These are phyloP conservation scores for Papilio gigon DNA, from an alignment of 2,888 invertebrate genomes.

Conservation along the genomic window DNA sequence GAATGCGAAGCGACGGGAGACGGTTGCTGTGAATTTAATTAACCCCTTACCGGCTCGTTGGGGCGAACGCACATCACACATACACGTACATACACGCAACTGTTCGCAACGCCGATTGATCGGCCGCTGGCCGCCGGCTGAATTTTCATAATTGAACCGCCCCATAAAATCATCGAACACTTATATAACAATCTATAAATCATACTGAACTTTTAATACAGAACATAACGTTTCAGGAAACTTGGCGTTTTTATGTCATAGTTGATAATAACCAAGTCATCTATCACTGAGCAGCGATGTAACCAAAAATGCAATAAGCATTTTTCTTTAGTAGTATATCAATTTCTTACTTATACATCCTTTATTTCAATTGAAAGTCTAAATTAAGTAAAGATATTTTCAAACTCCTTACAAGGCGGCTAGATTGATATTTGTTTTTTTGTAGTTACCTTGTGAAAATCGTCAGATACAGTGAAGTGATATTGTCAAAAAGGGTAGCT, in stretches of 20 bases:
- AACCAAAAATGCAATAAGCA: too few species aligned
- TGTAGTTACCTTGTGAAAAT: neutral
- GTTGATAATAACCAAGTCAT: neutral
- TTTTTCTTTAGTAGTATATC: too few species aligned
- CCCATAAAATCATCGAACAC: slow-evolving; percentile 18
- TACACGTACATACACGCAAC: slow-evolving; percentile 41
- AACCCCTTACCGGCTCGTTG: slow-evolving; percentile 78
- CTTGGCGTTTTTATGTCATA: neutral
- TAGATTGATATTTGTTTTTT: too few species aligned
- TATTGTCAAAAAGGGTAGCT: too few species aligned
- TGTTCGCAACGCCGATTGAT: slow-evolving; percentile 20
- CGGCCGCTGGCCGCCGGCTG: slow-evolving; percentile 2
- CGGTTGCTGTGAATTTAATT: slow-evolving; percentile 81
- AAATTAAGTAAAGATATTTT: too few species aligned
- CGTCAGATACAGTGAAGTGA: too few species aligned
- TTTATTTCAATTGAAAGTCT: too few species aligned
- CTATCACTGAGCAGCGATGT: neutral
- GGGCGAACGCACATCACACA: slow-evolving; percentile 58
- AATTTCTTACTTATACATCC: too few species aligned
- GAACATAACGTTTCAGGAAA: neutral
- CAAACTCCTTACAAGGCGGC: too few species aligned
- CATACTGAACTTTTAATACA: neutral
- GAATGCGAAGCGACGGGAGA: slow-evolving; percentile 77
- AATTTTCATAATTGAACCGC: slow-evolving; percentile 38
- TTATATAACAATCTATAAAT: slow-evolving; percentile 19